Base-by-base conservation (phyloP, 2,113 vertebrate species). In the Rousettus leschenaultii region DNA sequence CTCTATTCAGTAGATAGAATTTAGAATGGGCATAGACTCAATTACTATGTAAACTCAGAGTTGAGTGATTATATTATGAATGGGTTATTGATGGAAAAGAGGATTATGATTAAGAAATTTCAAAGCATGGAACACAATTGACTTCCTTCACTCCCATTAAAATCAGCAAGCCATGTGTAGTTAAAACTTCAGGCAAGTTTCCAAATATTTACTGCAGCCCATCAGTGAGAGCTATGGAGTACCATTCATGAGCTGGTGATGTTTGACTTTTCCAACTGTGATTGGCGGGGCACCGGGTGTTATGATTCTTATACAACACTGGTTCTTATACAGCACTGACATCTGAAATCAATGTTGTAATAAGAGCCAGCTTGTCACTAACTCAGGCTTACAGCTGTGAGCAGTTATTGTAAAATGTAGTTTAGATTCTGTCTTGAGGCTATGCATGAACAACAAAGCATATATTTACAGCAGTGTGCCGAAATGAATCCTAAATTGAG, bases 141-240 rank as follows among this genome's bases (percentile, higher is more conserved):
- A 73, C 68, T 73, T 97, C 63, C 10, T 79, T 55, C 22, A 61
- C 18, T 65, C 48, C n/a, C 24, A 84, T 89, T 96, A 35, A 73
- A 82, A 78, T 71, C 93, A 86, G 68, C n/a, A 94, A 40, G 30
- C 33, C 30, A 16, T 65, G 7, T 91, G 28, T 82, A 59, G 43
- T 91, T 86, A 61, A 90, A 91, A 93, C 73, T 48, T 82, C 86
- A 94, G 12, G 78, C 71, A 95, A 83, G 86, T 87, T 96, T 91
- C 68, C 90, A 94, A 96, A 93, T 95, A 94, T 95, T 97, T 84
- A 93, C 74, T 22, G 35, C 18, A 66, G 45, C 35, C n/a, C 28
- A 12, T 89, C 65, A 61, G 10, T 77, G 45, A 84, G 68, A 21
- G 2, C 28, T 74, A 0, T 82, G 84, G 85, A 80, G 71, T 59